Evolutionary conservation across 2,113 vertebrate species (phyloP), one percentile per base, ranked within the genome.

Genomic region (Pardalotus punctatus): DNA sequence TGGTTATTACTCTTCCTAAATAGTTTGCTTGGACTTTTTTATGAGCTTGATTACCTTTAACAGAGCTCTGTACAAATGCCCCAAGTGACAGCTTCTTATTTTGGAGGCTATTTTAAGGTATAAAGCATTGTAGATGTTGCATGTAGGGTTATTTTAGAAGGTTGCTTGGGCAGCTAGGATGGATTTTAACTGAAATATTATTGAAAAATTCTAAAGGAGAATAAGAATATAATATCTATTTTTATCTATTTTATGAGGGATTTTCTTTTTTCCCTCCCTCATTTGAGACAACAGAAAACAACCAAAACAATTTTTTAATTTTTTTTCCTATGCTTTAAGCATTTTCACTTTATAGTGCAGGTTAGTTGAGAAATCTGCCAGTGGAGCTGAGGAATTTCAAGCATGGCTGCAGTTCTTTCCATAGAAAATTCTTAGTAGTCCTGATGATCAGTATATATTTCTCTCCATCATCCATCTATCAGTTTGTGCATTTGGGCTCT

Each of bases 21-120:
- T 14, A 3, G 1, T 12, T 76, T 83, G 7, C 15, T 80, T 58
- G 31, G 18, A 38, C 12, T 76, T 83, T 53, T 0, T 0, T 47
- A 25, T 28, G 33, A 42, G 24, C 16, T 71, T 51, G 12, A 12
- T 22, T 61, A 14, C 10, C 24, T 62, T 73, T 69, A 29, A 31
- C n/a, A 77, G 19, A 69, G 19, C 38, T 50, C 19, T 81, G 17
- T 81, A 9, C 4, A 4, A 7, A 5, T 40, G 35, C 3, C 17
- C 14, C 1, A 7, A 29, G n/a, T 28, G 11, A 14, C 43, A 67
- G 5, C 22, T 25, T 48, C 57, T 48, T 15, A 47, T 82, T 89
- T 51, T 20, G 10, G 8, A 48, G 64, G 22, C 4, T 62, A 4
- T 61, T 87, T 81, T 70, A 40, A 84, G 16, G 5, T 22, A 24